Conservation (phyloP, 2,797 vertebrate genomes). For the Philypnodon macrostomus region DNA sequence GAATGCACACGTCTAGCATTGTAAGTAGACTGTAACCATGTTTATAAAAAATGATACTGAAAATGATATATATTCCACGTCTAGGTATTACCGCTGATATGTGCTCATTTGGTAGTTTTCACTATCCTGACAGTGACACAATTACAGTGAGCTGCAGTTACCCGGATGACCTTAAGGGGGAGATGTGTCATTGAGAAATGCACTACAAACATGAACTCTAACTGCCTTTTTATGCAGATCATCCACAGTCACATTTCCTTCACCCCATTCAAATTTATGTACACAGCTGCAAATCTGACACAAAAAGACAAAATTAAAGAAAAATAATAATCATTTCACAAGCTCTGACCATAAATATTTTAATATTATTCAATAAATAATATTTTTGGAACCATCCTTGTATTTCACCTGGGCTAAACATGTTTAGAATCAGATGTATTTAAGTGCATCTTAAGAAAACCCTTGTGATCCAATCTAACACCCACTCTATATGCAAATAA, state of each 20-base stretch:
- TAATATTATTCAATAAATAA: no score
- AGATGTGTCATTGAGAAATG: conserved; percentile 29
- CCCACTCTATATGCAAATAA: not conserved
- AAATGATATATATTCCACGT: no score
- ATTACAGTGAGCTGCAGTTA: conserved; percentile 6
- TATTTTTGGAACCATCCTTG: no score
- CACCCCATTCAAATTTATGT: conserved; percentile 11
- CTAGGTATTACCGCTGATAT: no score
- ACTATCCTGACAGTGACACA: no score
- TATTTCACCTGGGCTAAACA: not conserved
- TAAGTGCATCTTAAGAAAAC: not conserved
- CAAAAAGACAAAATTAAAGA: no score
- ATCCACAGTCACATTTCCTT: conserved; percentile 11
- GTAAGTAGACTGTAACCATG: no score
- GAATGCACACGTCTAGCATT: no score
- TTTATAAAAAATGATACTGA: no score
- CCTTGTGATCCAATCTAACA: not conserved
- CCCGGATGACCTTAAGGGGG: conserved; percentile 28
- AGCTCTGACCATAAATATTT: not conserved
- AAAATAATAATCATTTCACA: not conserved
- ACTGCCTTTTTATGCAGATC: not conserved
- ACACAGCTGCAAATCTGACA: not conserved
- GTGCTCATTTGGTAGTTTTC: no score
- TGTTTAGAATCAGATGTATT: not conserved
- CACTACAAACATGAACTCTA: not conserved